Evolutionary conservation across 1,140 invertebrate genomes (phyloP).

Genomic region (Heliconius melpomene): DNA sequence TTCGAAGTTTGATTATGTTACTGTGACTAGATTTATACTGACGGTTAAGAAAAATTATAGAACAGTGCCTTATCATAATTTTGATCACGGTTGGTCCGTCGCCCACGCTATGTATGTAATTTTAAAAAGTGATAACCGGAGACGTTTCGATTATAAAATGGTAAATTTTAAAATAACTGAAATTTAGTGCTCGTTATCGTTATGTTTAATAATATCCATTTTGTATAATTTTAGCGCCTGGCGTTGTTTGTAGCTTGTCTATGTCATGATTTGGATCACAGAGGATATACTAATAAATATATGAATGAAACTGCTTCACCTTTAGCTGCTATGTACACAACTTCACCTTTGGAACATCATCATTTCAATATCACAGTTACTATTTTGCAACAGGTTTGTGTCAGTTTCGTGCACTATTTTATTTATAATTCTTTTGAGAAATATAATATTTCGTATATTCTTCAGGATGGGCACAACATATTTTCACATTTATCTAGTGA

Average conservation of each 20-base stretch:
- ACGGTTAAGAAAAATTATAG: conserved; percentile 93
- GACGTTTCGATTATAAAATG: conserved; percentile 61
- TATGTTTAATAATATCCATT: neutral
- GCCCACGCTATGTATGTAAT: conserved; percentile 92
- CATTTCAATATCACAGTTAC: conserved; percentile 94
- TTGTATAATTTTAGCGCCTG: conserved; percentile 82
- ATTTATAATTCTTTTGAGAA: neutral
- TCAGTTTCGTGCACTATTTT: neutral
- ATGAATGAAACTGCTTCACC: conserved; percentile 91
- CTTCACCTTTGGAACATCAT: conserved; percentile 92
- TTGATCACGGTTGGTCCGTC: conserved; percentile 92
- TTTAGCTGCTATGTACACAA: conserved; percentile 90
- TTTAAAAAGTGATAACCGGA: conserved; percentile 80
- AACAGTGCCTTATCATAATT: conserved; percentile 92
- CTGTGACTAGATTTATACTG: conserved; percentile 87
- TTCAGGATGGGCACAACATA: conserved; percentile 90
- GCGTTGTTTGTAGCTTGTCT: conserved; percentile 89
- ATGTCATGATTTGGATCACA: conserved; percentile 92
- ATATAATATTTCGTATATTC: conserved; percentile 14
- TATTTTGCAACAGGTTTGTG: conserved; percentile 88
- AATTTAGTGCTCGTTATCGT: neutral
- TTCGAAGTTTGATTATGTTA: conserved; percentile 82
- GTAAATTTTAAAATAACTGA: conserved; percentile 42
- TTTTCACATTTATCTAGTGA: conserved; percentile 86
- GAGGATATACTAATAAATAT: conserved; percentile 92